Percentiles rank a stretch among this genome's conserved stretches.
Conservation (phyloP, 2,888 invertebrate genomes). For the Lathronympha strigana region DNA sequence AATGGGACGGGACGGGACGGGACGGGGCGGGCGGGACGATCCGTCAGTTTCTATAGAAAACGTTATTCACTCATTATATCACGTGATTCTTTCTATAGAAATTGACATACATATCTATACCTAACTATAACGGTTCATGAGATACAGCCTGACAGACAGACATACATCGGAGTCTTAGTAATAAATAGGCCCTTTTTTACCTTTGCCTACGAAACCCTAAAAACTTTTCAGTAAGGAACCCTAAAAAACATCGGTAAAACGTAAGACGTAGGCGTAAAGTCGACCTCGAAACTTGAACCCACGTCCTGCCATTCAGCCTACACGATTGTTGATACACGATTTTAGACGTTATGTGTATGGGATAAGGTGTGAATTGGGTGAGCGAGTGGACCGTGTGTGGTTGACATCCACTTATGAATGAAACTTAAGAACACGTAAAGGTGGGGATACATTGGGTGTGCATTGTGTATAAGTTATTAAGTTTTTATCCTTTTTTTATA, state of each 20-base stretch:
- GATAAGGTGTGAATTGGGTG: not conserved
- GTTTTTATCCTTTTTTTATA: no score
- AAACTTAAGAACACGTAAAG: constrained; percentile 36
- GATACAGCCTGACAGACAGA: no score
- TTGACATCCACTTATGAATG: constrained; percentile 40
- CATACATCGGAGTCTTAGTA: no score
- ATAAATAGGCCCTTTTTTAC: no score
- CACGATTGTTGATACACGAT: not conserved
- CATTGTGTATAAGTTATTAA: not conserved
- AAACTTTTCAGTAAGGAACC: not conserved
- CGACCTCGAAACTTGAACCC: constrained; percentile 37
- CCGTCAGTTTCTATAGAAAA: no score
- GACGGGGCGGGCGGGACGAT: no score
- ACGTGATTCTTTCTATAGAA: no score
- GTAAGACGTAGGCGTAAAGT: constrained; percentile 38
- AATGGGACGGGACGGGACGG: no score
- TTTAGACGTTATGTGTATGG: not conserved
- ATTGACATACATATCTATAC: no score
- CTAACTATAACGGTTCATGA: no score
- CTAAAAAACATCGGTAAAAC: constrained; percentile 2
- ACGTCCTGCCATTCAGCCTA: constrained; percentile 13
- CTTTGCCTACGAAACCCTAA: no score
- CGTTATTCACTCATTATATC: no score
- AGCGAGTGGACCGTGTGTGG: constrained; percentile 4
- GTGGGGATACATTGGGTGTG: constrained; percentile 5